phyloP scores from a whole-genome alignment of 1,140 invertebrate genomes.

The Trichoplusia ni region DNA sequence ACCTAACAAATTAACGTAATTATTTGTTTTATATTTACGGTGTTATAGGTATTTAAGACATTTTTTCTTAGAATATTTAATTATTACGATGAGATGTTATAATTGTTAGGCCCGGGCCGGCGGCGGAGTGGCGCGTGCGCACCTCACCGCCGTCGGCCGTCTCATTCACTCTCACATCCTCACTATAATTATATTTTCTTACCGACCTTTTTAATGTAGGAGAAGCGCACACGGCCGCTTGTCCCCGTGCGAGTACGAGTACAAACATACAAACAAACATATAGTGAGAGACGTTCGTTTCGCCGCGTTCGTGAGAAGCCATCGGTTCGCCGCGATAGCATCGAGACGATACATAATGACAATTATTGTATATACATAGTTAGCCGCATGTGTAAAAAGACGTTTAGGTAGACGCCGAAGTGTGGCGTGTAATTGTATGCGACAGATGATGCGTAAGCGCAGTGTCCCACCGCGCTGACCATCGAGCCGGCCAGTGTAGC shows the following conservation, averaged over 20 bases:
- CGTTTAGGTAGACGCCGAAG: conserved; percentile 52
- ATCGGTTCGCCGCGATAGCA: conserved; percentile 79
- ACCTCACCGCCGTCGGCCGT: conserved; percentile 65
- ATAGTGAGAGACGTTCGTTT: conserved; percentile 76
- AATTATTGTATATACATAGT: conserved; percentile 78
- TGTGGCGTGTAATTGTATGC: conserved; percentile 35
- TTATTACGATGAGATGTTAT: conserved; percentile 80
- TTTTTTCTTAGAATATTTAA: conserved; percentile 82
- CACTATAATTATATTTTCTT: conserved; percentile 82
- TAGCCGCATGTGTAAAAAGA: conserved; percentile 79
- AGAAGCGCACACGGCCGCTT: conserved; percentile 80
- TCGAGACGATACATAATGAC: conserved; percentile 70
- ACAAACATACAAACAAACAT: conserved; percentile 70
- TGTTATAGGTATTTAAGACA: conserved; percentile 81
- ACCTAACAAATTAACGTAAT: conserved; percentile 81
- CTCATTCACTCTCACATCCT: conserved; percentile 78
- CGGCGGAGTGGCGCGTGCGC: conserved; percentile 61
- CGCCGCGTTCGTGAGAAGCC: conserved; percentile 79
- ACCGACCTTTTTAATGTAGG: conserved; percentile 79
- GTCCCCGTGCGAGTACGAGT: conserved; percentile 77
- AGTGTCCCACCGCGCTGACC: conserved; percentile 20
- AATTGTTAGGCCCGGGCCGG: conserved; percentile 76
- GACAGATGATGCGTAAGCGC: conserved; percentile 37
- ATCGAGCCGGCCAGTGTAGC: conserved; percentile 22
- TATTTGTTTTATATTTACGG: conserved; percentile 82